phyloP scores from a whole-genome alignment of 2,888 invertebrate species.

The Escarpia spicata region DNA sequence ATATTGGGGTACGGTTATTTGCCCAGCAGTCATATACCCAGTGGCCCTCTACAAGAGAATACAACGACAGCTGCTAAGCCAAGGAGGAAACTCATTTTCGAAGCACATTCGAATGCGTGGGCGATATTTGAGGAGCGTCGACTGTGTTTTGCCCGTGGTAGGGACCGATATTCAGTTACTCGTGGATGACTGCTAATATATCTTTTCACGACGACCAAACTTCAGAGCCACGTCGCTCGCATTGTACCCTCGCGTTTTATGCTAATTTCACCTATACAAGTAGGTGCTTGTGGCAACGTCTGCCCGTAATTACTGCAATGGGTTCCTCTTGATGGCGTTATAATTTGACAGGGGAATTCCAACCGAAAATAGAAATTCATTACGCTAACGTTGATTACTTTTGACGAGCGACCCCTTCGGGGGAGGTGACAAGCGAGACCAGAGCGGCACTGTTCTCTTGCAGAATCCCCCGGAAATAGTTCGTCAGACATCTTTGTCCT shows the following conservation, averaged over 20 bases:
- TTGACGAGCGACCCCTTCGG: background rate
- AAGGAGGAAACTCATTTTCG: no score
- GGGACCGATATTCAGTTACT: background rate
- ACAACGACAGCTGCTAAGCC: no score
- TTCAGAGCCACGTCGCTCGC: background rate
- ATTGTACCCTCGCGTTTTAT: background rate
- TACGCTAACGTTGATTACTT: background rate
- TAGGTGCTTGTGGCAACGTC: background rate
- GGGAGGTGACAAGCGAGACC: background rate
- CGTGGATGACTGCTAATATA: background rate
- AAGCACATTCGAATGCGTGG: background rate
- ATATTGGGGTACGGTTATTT: no score
- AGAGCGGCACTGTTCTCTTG: background rate
- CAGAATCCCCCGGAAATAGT: background rate
- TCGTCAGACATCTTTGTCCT: background rate
- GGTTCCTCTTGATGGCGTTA: conserved; percentile 16
- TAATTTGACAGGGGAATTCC: background rate
- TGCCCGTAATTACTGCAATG: background rate
- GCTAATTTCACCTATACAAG: conserved; percentile 2
- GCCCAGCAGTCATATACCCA: no score
- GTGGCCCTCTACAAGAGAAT: no score
- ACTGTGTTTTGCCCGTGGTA: background rate
- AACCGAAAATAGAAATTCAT: conserved; percentile 13
- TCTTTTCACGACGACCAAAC: background rate
- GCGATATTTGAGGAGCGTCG: background rate